Evolutionary conservation across 2,888 invertebrate species (phyloP).

Genomic region (Parnassius glacialis): DNA sequence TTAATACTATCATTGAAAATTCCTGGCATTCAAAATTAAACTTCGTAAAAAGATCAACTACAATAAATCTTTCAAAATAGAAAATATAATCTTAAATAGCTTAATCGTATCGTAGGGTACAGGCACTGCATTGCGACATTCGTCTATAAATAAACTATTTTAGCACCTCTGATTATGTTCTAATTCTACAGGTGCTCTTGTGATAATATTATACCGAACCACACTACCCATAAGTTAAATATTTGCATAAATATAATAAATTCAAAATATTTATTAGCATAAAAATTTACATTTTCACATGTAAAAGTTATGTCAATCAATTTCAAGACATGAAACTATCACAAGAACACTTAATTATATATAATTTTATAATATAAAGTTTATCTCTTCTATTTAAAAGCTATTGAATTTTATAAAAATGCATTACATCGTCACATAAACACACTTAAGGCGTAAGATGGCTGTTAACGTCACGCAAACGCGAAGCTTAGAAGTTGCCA

Average conservation of each 20-base stretch:
- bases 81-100: constrained; percentile 23
- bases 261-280: too few relatives aligned
- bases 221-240: too few relatives aligned
- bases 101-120: constrained; percentile 18
- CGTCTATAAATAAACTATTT: constrained; percentile 23
- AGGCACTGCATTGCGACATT: constrained; percentile 23
- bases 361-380: constrained; percentile 33
- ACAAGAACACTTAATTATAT: constrained; percentile 30
- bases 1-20: constrained; percentile 4
- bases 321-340: constrained; percentile 25
- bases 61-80: constrained; percentile 21
- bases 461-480: constrained; percentile 32
- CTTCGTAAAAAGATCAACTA: constrained; percentile 20
- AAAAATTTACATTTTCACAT: neutral
- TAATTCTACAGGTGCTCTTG: constrained; percentile 19
- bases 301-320: neutral
- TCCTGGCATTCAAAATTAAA: constrained; percentile 13
- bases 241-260: too few relatives aligned
- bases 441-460: constrained; percentile 30
- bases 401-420: constrained; percentile 31
- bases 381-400: constrained; percentile 30
- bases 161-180: constrained; percentile 25
- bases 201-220: constrained; percentile 5
- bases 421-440: constrained; percentile 24
- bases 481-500: constrained; percentile 66